Conservation (phyloP, 2,888 invertebrate genomes). For the Elysia crispata region DNA sequence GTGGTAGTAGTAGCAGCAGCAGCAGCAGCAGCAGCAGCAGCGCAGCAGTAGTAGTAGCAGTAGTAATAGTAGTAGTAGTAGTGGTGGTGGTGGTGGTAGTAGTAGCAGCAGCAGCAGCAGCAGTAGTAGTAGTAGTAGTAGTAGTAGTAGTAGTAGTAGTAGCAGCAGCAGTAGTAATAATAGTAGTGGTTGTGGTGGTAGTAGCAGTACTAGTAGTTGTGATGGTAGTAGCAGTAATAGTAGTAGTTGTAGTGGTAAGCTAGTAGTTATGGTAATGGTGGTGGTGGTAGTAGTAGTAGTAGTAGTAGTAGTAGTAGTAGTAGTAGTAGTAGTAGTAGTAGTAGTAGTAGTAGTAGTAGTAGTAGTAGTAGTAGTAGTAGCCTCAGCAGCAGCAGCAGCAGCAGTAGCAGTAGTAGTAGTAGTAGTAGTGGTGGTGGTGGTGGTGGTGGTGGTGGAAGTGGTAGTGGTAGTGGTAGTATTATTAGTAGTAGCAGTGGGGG, state of each 20-base stretch:
- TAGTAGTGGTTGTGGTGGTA: no score
- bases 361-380: slow-evolving; percentile 44
- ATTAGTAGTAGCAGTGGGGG: slow-evolving; percentile 39
- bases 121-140: slow-evolving; percentile 9
- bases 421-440: neutral
- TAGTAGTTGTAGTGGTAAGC: neutral
- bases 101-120: neutral
- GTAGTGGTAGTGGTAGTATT: slow-evolving; percentile 32
- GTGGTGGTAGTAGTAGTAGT: slow-evolving; percentile 13
- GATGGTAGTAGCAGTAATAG: neutral
- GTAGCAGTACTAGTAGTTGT: no score
- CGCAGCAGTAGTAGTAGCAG: slow-evolving; percentile 1
- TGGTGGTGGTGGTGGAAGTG: neutral
- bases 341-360: slow-evolving; percentile 33
- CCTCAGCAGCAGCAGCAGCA: slow-evolving; percentile 40
- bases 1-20: slow-evolving; percentile 29
- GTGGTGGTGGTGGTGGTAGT: neutral
- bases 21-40: no score
- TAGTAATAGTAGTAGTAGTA: neutral
- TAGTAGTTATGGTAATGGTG: slow-evolving; percentile 25
- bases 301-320: slow-evolving; percentile 18
- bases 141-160: slow-evolving; percentile 4
- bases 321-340: slow-evolving; percentile 44
- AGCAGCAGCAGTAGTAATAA: neutral
- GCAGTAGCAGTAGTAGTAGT: slow-evolving; percentile 28